Evolutionary conservation across 2,888 invertebrate species (phyloP), one percentile per base, ranked within the genome.

Genomic region (Coleophora deauratella): DNA sequence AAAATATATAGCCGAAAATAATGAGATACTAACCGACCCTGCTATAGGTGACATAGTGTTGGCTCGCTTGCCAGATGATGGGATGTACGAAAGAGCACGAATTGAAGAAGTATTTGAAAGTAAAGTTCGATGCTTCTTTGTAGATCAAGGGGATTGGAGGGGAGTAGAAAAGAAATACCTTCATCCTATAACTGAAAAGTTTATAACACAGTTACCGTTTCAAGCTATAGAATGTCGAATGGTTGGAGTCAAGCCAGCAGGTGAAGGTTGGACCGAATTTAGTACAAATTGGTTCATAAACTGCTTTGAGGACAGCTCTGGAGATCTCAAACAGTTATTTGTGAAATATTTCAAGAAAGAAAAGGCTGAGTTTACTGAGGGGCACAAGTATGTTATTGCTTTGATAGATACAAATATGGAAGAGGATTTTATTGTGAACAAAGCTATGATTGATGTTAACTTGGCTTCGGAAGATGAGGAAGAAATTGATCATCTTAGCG

Each of bases 201-300:
- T 88, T 21, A 73, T 89, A 21, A 67, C 61, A 2, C 76, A 77
- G 54, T 58, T 91, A 44, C 91, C 91, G 1, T 90, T 90, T 50
- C 88, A 90, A 82, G 88, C 89, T 2, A 90, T 91, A 31, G 89
- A 90, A 64, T 91, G 91, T 62, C 63, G 81, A 35, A 61, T 91
- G 36, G 58, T 84, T n/a, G 88, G 89, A 14, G 55, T 90, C 0
- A 52, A 63, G 46, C 87, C 90, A 0, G 55, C 63, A 1, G 71
- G 74, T 1, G 65, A 80, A 2, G 58, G 66, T 1, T 90, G 90
- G 89, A 66, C 78, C 1, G 84, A 84, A 27, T 85, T 85, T 35
- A 81, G 82, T 2, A 85, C 71, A 0, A 86, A 88, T 54, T 78
- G 86, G 63, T 66, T 91, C 14, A 84, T 70, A 28, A 74, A 73